These are phyloP conservation scores for Spatula clypeata DNA, from an alignment of 2,797 vertebrate genomes.

Conservation along the genomic window DNA sequence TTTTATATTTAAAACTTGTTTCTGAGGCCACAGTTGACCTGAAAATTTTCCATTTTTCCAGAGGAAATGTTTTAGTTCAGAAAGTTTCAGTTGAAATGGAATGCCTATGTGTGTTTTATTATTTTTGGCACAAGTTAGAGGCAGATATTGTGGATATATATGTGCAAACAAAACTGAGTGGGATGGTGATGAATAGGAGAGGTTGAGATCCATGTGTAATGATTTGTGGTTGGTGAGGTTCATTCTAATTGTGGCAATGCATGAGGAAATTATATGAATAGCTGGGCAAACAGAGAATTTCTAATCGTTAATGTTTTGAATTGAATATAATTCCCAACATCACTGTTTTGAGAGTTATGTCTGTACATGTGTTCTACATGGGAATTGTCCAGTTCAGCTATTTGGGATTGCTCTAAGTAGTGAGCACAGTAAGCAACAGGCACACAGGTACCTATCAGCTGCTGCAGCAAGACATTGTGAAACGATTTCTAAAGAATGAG, in stretches of 20 bases:
- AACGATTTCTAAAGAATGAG: background rate
- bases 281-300: background rate
- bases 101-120: background rate
- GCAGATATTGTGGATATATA: background rate
- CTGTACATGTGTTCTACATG: background rate
- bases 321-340: background rate
- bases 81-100: background rate
- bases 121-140: background rate
- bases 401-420: accelerated
- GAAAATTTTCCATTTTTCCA: background rate
- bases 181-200: background rate
- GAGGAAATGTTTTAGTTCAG: background rate
- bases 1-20: background rate
- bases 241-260: background rate
- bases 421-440: no score
- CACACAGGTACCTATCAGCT: background rate
- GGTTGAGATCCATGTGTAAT: background rate
- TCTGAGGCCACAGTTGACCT: background rate
- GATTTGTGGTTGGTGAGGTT: background rate
- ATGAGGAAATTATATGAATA: background rate
- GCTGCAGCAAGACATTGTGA: background rate
- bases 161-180: background rate
- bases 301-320: background rate
- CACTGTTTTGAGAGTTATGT: background rate
- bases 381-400: background rate